Evolutionary conservation across 92 coral and sea anemone species (phyloP).

Genomic region (Muricea muricata): DNA sequence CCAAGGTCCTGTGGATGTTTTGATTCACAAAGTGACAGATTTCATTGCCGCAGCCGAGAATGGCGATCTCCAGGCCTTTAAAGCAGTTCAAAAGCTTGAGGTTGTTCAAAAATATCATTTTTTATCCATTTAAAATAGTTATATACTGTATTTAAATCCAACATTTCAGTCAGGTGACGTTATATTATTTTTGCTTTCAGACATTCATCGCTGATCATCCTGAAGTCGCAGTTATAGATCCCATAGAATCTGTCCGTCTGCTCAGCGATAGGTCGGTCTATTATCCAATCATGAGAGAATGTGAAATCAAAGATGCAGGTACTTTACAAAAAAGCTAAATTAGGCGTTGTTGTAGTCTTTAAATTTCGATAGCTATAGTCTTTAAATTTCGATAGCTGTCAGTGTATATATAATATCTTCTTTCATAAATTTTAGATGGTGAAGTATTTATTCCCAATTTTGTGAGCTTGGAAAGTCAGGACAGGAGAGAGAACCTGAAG

Average conservation of each 20-base stretch:
- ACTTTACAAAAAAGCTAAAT: not conserved
- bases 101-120: constrained; percentile 33
- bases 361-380: not conserved
- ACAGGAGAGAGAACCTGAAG: constrained; percentile 69
- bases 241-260: constrained; percentile 87
- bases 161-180: too few species aligned
- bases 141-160: too few species aligned
- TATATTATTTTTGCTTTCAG: constrained; percentile 45
- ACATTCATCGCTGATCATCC: constrained; percentile 82
- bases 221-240: constrained; percentile 87
- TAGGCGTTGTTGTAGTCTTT: not conserved
- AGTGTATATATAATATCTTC: not conserved
- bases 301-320: constrained; percentile 92
- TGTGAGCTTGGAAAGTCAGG: constrained; percentile 81
- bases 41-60: constrained; percentile 88
- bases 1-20: constrained; percentile 96
- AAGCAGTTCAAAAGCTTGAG: constrained; percentile 82
- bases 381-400: too few species aligned
- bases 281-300: constrained; percentile 95
- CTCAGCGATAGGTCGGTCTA: constrained; percentile 86
- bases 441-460: constrained; percentile 90
- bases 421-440: constrained; percentile 53
- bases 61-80: constrained; percentile 79
- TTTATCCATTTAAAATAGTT: too few species aligned
- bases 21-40: constrained; percentile 93